Conservation (phyloP, 2,797 vertebrate genomes). For the Perodicticus potto region DNA sequence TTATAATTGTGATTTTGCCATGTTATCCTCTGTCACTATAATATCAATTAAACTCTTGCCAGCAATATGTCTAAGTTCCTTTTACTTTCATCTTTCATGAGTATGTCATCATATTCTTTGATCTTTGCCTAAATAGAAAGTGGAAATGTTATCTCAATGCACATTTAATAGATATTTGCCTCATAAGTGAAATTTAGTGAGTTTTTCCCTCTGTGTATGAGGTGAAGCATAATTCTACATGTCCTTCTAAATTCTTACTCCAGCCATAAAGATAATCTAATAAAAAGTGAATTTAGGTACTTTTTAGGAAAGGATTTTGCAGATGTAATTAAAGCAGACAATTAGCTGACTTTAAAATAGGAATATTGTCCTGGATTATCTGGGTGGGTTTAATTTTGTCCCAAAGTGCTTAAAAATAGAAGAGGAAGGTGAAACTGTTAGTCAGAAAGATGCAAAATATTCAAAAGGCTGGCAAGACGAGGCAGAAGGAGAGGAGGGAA, state of each 20-base stretch:
- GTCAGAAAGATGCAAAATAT: neutral
- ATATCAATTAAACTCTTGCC: neutral
- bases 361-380: neutral
- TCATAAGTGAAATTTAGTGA: neutral
- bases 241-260: neutral
- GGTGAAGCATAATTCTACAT: neutral
- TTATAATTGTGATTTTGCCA: neutral
- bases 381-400: neutral
- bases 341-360: neutral
- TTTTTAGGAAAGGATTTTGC: neutral
- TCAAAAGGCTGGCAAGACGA: neutral
- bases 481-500: neutral
- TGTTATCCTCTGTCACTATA: neutral
- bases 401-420: constrained; percentile 8
- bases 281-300: neutral
- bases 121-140: neutral
- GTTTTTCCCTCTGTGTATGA: neutral
- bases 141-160: neutral
- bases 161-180: constrained; percentile 11
- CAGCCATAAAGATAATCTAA: neutral
- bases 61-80: neutral
- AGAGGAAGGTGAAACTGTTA: neutral
- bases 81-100: neutral
- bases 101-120: neutral
- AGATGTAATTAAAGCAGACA: constrained; percentile 48